Evolutionary conservation across 2,888 invertebrate genomes (phyloP), one percentile per base, ranked within the genome.

Genomic region (Drymonia ruficornis): DNA sequence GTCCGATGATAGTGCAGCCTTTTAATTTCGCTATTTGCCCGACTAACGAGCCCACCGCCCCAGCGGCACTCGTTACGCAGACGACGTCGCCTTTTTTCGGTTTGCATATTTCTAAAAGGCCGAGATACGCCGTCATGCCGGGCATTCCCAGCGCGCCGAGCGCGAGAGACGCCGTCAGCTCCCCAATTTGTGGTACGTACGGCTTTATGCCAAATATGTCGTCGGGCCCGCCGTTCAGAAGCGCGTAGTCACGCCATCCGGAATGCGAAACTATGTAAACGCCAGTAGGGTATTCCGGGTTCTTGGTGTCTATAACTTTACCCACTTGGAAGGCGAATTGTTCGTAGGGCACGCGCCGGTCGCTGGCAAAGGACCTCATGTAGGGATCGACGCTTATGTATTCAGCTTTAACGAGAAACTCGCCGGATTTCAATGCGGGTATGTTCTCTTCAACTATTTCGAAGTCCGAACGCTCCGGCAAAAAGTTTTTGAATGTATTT

Each of bases 351-450:
- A 72, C 63, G 1, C 51, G 49, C 8, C 59, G 58, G 2, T 51
- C 64, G n/a, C 55, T 48, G 5, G 77, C 77, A 18, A 92, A 93
- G 0, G 86, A 84, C 69, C 94, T 80, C 93, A 94, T 94, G 66
- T 95, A 95, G 0, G 95, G 95, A 81, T 95, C 95, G 31, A 95
- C 94, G 61, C 95, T 95, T 31, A 95, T 79, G 69, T 89, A 95
- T 61, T 93, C 85, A 0, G 95, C 94, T 83, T 95, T 91, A 11
- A 93, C 87, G 11, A 95, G 81, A 60, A 94, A 93, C 74, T 94
- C 94, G 87, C 87, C 87, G 46, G 81, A 71, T 55, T 80, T 73
- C 1, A 91, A 63, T 7, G 72, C 67, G 8, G 83, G 78, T 9
- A 91, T 64, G 0, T 78, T 74, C 60, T 93, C 91, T 57, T 89